Percentiles rank a stretch among this genome's conserved stretches.
Evolutionary conservation across 2,113 vertebrate species (phyloP).

Genomic region (Austrofundulus limnaeus): DNA sequence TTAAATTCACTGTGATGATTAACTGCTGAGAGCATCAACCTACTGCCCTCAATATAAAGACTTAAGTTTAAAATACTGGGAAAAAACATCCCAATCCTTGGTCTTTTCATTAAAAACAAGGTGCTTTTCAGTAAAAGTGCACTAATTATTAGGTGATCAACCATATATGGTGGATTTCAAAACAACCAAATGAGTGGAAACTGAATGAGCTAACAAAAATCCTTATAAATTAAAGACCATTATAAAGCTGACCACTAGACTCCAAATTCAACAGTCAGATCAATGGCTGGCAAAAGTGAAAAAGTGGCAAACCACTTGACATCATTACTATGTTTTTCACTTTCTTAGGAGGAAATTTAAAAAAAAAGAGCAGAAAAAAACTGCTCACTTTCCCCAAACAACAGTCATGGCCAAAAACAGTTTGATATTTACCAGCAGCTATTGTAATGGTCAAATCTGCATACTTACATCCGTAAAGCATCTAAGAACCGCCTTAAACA

Average conservation of each 20-base stretch:
- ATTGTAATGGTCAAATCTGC: constrained; percentile 1
- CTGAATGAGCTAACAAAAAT: neutral
- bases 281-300: neutral
- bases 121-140: constrained; percentile 5
- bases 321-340: neutral
- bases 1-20: neutral
- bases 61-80: neutral
- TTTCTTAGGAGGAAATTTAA: neutral
- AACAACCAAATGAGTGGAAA: neutral
- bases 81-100: neutral
- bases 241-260: neutral
- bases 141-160: neutral
- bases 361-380: neutral
- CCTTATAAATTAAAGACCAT: constrained; percentile 1
- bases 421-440: constrained; percentile 37
- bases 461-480: constrained; percentile 1
- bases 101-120: constrained; percentile 17
- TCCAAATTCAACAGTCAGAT: neutral
- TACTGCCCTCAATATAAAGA: neutral
- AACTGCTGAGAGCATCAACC: constrained; percentile 3
- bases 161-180: neutral
- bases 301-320: constrained; percentile 7
- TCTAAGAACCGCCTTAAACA: constrained; percentile 28
- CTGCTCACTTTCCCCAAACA: constrained; percentile 26
- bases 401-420: constrained; percentile 34